Base-by-base conservation (phyloP, 1,140 invertebrate genomes). In the Thaumetopoea pityocampa region DNA sequence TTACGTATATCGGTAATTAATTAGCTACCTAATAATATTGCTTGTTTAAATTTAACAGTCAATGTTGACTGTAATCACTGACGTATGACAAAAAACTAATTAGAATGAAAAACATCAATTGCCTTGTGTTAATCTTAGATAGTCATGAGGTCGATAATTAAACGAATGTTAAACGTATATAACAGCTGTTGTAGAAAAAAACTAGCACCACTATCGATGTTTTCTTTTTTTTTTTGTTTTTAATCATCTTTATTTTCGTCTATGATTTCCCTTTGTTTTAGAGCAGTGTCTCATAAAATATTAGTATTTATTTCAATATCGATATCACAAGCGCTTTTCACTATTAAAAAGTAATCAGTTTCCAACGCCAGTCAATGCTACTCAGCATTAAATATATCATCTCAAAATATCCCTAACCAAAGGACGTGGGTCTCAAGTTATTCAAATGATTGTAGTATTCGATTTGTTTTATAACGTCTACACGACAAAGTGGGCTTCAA, bases 101-200 rank as follows among this genome's bases (percentile, higher is more conserved):
- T 12, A 15, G 26, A 23, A 29, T 15, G 16, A 26, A 15, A 27
- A 14, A 37, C 20, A 15, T 27, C 36, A 32, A 38, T 28, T 28
- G 32, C 33, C 17, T 17, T 11, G 18, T 6, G 11, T 8, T 29
- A 43, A 37, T 19, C 16, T 40, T 34, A 23, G 36, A 34, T 18
- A 46, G 44, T 22, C 35, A 33, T 44, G 22, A 33, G 23, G 24
- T 44, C 36, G 17, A 36, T 14, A 38, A 40, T 17, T 27, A 22
- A 35, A 36, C 23, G 46, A 30, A 58, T 43, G 44, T 55, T 17
- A 5, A 27, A 41, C 22, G n/a, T 32, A 30, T 30, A 47, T 53
- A 57, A 51, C 36, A 62, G 67, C 72, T 82, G 78, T 82, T 80
- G 78, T 80, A 82, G 78, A 72, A 82, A 82, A 77, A 83, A 83